Percentiles rank a stretch among this genome's conserved stretches.
Evolutionary conservation across 2,888 invertebrate genomes (phyloP).

Genomic region (Mesoligia furuncula): DNA sequence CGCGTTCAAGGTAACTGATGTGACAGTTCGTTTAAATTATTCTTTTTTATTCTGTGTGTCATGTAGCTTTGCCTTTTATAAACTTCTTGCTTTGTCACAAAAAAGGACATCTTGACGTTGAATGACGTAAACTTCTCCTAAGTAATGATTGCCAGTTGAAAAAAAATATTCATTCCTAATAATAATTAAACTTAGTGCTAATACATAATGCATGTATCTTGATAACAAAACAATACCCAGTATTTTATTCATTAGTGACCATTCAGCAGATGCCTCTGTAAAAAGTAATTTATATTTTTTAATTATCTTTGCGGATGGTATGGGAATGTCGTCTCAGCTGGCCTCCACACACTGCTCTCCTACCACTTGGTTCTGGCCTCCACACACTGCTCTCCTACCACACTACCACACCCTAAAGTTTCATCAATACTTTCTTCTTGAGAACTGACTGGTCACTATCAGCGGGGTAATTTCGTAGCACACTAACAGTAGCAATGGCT

Average conservation of each 20-base stretch:
- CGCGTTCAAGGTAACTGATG: conserved; percentile 66
- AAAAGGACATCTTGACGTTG: conserved; percentile 47
- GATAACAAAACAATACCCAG: neutral
- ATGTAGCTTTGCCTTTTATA: conserved; percentile 38
- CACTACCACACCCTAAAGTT: neutral
- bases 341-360: neutral
- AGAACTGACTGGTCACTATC: neutral
- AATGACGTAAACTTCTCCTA: conserved; percentile 24
- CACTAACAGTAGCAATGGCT: too few relatives aligned
- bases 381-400: neutral
- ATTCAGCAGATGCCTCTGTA: neutral
- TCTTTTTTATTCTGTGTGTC: conserved; percentile 42
- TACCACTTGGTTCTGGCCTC: neutral
- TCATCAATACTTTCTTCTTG: neutral
- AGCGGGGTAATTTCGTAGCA: too few relatives aligned
- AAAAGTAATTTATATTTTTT: neutral
- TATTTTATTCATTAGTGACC: neutral
- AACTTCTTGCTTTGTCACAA: conserved; percentile 49
- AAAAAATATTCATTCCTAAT: neutral
- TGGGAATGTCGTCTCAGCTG: neutral
- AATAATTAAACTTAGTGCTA: neutral
- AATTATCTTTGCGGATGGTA: too few relatives aligned
- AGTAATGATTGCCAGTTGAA: conserved; percentile 10
- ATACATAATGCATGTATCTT: conserved; percentile 7
- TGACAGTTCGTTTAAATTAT: conserved; percentile 64